These are phyloP conservation scores for Lordiphosa andalusiaca DNA, from an alignment of 2,888 invertebrate genomes.

Conservation along the genomic window DNA sequence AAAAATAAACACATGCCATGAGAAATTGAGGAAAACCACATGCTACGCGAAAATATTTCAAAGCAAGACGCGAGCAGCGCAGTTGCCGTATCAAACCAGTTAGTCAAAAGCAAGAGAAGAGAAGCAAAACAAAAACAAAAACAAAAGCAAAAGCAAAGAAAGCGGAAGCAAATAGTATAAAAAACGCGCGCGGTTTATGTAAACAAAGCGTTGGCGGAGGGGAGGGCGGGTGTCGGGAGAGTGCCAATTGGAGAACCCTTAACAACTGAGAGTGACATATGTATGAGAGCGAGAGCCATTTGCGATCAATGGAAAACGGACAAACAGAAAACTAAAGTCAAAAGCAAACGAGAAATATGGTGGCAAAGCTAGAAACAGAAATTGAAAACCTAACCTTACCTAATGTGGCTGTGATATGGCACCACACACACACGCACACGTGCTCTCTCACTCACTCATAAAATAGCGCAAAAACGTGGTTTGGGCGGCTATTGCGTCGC, in stretches of 20 bases:
- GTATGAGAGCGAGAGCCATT: background rate
- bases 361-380: constrained; percentile 58
- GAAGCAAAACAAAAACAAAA: constrained; percentile 24
- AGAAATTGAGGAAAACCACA: constrained; percentile 67
- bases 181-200: constrained; percentile 54
- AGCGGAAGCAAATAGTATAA: constrained; percentile 50
- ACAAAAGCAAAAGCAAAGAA: constrained; percentile 53
- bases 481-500: constrained; percentile 59
- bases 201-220: constrained; percentile 49
- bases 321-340: constrained; percentile 31
- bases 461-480: constrained; percentile 61
- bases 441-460: constrained; percentile 3
- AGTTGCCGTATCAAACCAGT: constrained; percentile 47
- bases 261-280: constrained; percentile 9
- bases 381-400: constrained; percentile 76
- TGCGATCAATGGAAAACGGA: constrained; percentile 14
- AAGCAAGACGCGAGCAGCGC: constrained; percentile 18
- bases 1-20: constrained; percentile 42
- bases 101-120: constrained; percentile 34
- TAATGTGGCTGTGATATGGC: constrained; percentile 67
- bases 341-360: constrained; percentile 32
- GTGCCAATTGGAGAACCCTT: background rate
- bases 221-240: constrained; percentile 11
- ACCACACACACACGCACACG: constrained; percentile 24
- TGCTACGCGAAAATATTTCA: constrained; percentile 61